phyloP scores from a whole-genome alignment of 2,797 vertebrate species.

The Emydoidea blandingii region DNA sequence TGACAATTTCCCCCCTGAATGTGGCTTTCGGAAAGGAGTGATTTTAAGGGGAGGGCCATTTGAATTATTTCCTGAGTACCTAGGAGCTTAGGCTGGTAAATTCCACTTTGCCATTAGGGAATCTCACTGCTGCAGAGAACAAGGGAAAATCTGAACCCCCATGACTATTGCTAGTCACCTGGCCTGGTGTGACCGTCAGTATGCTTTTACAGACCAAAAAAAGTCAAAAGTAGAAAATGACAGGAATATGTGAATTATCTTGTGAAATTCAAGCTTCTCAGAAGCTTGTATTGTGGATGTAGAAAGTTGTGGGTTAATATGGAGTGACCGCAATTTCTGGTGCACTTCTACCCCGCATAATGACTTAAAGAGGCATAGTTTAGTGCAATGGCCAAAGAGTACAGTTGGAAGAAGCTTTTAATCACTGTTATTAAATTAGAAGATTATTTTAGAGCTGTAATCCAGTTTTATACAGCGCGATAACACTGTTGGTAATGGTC shows the following conservation, averaged over 20 bases:
- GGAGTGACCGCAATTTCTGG: not conserved
- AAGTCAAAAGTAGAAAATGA: not conserved
- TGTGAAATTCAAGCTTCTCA: not conserved
- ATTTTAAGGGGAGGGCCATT: not conserved
- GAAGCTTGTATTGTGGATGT: not conserved
- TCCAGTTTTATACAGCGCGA: not conserved
- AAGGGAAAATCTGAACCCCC: fast-evolving
- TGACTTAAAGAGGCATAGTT: not conserved
- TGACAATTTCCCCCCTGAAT: not conserved
- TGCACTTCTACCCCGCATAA: not conserved
- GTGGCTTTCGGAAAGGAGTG: not conserved
- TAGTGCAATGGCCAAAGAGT: slow-evolving; percentile 1
- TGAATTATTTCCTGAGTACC: not conserved
- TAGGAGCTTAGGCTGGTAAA: not conserved
- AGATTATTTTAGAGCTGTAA: slow-evolving; percentile 20
- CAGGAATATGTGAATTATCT: not conserved
- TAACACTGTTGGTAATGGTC: slow-evolving; percentile 34
- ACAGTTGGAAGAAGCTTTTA: not conserved
- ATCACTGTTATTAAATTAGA: slow-evolving; percentile 56
- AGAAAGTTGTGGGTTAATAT: not conserved
- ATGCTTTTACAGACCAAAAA: not conserved
- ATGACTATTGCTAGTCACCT: not conserved
- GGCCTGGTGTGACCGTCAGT: not conserved
- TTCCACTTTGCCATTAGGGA: not conserved
- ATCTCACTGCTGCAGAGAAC: not conserved